Conservation (phyloP, 2,797 vertebrate genomes). For the Rhadinocentrus ornatus region DNA sequence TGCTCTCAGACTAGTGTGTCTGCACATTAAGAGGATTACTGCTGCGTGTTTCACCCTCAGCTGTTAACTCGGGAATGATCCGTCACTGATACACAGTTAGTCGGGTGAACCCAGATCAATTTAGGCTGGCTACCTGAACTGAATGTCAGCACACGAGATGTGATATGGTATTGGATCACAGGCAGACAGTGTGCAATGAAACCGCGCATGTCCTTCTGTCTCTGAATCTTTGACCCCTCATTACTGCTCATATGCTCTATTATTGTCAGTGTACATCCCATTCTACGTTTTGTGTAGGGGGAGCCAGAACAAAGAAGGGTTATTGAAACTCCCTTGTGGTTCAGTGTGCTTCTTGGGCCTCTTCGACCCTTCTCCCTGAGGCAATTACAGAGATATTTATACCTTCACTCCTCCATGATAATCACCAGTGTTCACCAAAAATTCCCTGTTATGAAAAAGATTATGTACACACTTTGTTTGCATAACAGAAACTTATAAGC, state of each 20-base stretch:
- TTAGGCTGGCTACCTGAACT: slow-evolving; percentile 52
- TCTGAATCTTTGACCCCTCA: slow-evolving; percentile 60
- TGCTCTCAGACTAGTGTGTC: slow-evolving; percentile 56
- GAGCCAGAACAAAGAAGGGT: slow-evolving; percentile 53
- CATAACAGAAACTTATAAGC: background rate
- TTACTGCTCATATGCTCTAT: slow-evolving; percentile 43
- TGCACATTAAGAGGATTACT: slow-evolving; percentile 76
- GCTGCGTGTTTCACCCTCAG: slow-evolving; percentile 61
- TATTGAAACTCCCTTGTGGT: slow-evolving; percentile 59
- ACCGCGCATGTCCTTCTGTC: slow-evolving; percentile 16
- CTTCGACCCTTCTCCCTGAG: slow-evolving; percentile 50
- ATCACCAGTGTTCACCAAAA: slow-evolving; percentile 10
- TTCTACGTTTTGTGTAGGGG: slow-evolving; percentile 48
- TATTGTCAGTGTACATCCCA: slow-evolving; percentile 50
- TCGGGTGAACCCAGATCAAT: slow-evolving; percentile 67
- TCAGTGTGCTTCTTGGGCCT: slow-evolving; percentile 56
- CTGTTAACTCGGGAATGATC: slow-evolving; percentile 71
- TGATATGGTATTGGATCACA: slow-evolving; percentile 44
- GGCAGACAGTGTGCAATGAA: slow-evolving; percentile 9
- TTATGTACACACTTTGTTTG: slow-evolving; percentile 28
- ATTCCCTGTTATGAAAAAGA: slow-evolving; percentile 12
- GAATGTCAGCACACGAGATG: slow-evolving; percentile 55
- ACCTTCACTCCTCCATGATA: slow-evolving; percentile 27
- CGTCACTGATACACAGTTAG: slow-evolving; percentile 66
- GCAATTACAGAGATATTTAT: slow-evolving; percentile 54